Evolutionary conservation across 2,888 invertebrate species (phyloP).

Genomic region (Tetanocera ferruginea): DNA sequence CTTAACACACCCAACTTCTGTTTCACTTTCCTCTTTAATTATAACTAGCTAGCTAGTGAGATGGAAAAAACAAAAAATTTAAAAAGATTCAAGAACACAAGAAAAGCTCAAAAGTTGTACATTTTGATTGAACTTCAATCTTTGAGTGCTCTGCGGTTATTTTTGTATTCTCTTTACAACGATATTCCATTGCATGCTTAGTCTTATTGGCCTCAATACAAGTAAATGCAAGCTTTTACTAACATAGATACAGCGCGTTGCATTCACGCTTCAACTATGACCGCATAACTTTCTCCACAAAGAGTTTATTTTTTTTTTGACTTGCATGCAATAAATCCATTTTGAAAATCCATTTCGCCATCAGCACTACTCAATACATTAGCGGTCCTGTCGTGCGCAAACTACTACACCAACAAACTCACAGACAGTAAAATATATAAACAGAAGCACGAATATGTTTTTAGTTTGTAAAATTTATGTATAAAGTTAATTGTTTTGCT

Average conservation of each 20-base stretch:
- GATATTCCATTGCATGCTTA: background rate
- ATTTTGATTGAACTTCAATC: no score
- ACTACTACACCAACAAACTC: background rate
- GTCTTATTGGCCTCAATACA: background rate
- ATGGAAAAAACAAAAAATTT: background rate
- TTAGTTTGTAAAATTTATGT: slow-evolving; percentile 32
- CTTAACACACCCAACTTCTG: no score
- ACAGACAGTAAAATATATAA: slow-evolving; percentile 29
- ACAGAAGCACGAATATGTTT: background rate
- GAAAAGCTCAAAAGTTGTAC: background rate
- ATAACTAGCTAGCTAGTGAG: no score
- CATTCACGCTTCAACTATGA: background rate
- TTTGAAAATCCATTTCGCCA: slow-evolving; percentile 29
- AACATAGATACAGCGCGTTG: background rate
- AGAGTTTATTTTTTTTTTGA: no score
- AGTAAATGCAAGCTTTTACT: background rate
- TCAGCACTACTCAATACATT: slow-evolving; percentile 26
- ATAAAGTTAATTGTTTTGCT: slow-evolving; percentile 40
- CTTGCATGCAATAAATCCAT: slow-evolving; percentile 29
- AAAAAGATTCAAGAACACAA: background rate
- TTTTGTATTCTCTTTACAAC: background rate
- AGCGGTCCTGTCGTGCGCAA: slow-evolving; percentile 23
- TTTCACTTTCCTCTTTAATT: no score
- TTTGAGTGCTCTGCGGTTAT: no score
- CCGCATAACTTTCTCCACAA: slow-evolving; percentile 23